These are phyloP conservation scores for Forficula auricularia DNA, from an alignment of 1,140 invertebrate species.

Conservation along the genomic window DNA sequence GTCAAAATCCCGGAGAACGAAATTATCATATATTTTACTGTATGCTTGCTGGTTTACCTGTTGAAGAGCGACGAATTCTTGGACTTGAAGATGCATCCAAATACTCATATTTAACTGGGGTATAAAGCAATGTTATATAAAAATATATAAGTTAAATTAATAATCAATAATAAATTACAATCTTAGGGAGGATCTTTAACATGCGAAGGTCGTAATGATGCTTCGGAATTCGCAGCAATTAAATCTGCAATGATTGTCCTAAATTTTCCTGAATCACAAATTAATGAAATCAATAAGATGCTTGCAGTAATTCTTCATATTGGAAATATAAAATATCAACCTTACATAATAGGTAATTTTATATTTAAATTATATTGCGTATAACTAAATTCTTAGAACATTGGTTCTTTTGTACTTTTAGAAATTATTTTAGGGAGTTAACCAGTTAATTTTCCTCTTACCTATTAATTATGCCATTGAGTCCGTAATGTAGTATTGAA, in stretches of 20 bases:
- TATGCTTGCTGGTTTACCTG: conserved; percentile 64
- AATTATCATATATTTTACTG: conserved; percentile 96
- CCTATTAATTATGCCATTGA: background rate
- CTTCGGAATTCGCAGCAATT: conserved; percentile 69
- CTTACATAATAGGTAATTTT: conserved; percentile 36
- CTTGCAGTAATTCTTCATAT: conserved; percentile 71
- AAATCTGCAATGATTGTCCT: conserved; percentile 80
- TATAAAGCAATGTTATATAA: conserved; percentile 29
- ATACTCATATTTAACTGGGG: conserved; percentile 69
- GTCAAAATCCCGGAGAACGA: conserved; percentile 71
- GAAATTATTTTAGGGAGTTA: background rate
- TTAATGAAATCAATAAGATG: conserved; percentile 67
- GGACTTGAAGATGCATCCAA: conserved; percentile 49
- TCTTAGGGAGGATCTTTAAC: conserved; percentile 37
- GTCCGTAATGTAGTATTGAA: no score
- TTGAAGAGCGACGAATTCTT: conserved; percentile 62
- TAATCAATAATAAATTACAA: conserved; percentile 5
- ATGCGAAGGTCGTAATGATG: conserved; percentile 69
- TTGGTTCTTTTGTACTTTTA: background rate
- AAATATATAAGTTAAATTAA: background rate
- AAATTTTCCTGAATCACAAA: conserved; percentile 68
- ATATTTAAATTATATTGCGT: conserved; percentile 1
- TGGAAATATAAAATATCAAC: conserved; percentile 77
- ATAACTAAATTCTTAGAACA: background rate
- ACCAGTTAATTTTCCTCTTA: background rate